These are phyloP conservation scores for Pterocles orientalis DNA, from an alignment of 2,113 vertebrate genomes.

Conservation along the genomic window DNA sequence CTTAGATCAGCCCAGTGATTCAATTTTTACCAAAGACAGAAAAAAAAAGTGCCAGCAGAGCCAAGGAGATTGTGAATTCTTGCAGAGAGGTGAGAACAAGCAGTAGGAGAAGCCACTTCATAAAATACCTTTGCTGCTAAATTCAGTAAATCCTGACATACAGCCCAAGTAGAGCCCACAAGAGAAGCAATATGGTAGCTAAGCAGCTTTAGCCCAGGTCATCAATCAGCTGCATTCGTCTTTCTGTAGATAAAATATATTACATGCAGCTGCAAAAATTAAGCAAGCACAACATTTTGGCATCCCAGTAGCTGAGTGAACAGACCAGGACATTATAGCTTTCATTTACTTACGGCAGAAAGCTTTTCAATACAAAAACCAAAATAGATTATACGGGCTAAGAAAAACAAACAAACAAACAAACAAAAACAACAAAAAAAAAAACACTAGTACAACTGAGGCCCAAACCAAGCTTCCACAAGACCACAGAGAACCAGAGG, in stretches of 20 bases:
- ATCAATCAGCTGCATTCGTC: not conserved
- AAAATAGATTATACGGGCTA: not conserved
- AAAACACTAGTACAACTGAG: not conserved
- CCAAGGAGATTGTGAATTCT: not conserved
- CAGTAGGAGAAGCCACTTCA: not conserved
- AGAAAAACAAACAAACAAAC: not conserved
- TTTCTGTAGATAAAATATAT: not conserved
- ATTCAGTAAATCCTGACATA: not conserved
- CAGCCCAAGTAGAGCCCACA: not conserved
- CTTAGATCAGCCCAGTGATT: not conserved
- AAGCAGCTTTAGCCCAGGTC: not conserved
- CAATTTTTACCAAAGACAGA: not conserved
- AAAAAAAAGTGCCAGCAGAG: not conserved
- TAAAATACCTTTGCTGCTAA: not conserved
- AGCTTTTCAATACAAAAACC: not conserved
- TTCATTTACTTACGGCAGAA: not conserved
- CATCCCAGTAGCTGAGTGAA: not conserved
- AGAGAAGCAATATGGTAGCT: not conserved
- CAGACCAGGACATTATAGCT: not conserved
- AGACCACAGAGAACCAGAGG: not conserved
- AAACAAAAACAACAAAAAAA: no score
- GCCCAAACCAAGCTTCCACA: not conserved
- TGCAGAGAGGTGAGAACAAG: not conserved
- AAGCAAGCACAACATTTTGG: not conserved
- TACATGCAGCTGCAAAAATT: not conserved